A percentile compares a stretch with the other conserved stretches of the same genome.
Evolutionary conservation across 2,113 vertebrate genomes (phyloP).

Genomic region (Mohoua ochrocephala): DNA sequence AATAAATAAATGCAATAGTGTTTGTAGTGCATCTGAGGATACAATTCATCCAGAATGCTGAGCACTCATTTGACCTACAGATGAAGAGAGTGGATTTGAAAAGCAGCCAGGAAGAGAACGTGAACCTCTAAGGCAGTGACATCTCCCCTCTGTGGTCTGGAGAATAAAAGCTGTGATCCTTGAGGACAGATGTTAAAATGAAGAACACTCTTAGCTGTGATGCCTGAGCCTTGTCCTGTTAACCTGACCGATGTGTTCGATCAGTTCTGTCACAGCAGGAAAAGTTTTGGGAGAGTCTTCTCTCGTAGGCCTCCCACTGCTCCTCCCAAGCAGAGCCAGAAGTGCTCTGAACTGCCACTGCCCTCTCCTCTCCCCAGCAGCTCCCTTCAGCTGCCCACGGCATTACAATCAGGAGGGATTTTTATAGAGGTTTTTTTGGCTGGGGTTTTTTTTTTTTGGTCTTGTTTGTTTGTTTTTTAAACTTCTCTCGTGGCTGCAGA

Average conservation of each 20-base stretch:
- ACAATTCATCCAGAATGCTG: neutral
- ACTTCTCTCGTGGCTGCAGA: neutral
- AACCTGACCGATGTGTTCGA: neutral
- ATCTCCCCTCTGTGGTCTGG: neutral
- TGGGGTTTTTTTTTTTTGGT: fast-evolving
- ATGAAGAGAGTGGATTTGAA: neutral
- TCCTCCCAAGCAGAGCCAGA: neutral
- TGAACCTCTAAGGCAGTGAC: neutral
- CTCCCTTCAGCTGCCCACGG: neutral
- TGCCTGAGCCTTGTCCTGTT: neutral
- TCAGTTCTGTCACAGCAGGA: neutral
- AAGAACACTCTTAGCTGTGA: neutral
- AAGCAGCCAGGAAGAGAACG: neutral
- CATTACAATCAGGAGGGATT: neutral
- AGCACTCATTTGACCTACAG: neutral
- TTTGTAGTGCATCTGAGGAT: neutral
- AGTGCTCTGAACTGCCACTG: neutral
- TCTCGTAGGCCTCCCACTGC: fast-evolving
- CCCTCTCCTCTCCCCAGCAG: neutral
- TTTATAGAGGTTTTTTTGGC: neutral
- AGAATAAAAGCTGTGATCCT: neutral
- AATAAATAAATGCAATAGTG: neutral
- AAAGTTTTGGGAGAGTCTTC: neutral
- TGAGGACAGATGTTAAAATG: neutral
- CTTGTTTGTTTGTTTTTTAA: neutral